Conservation (phyloP, 2,797 vertebrate genomes). For the Chaenodraco wilsoni region DNA sequence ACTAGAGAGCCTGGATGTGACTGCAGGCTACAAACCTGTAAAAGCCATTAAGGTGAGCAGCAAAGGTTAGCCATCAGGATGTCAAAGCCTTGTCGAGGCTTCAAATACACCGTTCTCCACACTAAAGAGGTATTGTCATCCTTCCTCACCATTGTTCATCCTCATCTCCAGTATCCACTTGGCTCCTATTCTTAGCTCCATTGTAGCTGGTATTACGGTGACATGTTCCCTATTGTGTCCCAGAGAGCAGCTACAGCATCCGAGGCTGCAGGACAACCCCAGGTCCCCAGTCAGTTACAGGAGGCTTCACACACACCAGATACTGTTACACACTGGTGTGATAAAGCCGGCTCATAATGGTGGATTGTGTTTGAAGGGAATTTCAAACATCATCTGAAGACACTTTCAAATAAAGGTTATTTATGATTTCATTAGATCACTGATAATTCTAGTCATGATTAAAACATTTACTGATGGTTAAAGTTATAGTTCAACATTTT, state of each 20-base stretch:
- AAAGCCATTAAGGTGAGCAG: conserved; percentile 61
- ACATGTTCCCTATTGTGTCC: conserved; percentile 74
- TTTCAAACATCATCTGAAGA: neutral
- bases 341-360: conserved; percentile 23
- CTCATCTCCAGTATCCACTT: conserved; percentile 75
- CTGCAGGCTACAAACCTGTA: conserved; percentile 62
- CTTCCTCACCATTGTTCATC: conserved; percentile 63
- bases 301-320: conserved; percentile 49
- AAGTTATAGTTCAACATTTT: neutral
- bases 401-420: neutral
- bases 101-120: conserved; percentile 69
- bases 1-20: conserved; percentile 38
- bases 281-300: conserved; percentile 46
- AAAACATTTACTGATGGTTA: neutral
- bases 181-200: conserved; percentile 77
- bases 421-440: neutral
- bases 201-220: conserved; percentile 75
- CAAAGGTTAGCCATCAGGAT: conserved; percentile 71
- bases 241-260: conserved; percentile 61
- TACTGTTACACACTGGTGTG: conserved; percentile 40
- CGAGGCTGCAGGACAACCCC: conserved; percentile 45
- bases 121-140: conserved; percentile 46
- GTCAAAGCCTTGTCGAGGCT: conserved; percentile 66
- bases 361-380: conserved; percentile 2
- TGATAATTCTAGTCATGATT: neutral